A percentile compares a stretch with the other conserved stretches of the same genome.
Evolutionary conservation across 2,797 vertebrate genomes (phyloP).

Genomic region (Muraenolepis orangiensis): DNA sequence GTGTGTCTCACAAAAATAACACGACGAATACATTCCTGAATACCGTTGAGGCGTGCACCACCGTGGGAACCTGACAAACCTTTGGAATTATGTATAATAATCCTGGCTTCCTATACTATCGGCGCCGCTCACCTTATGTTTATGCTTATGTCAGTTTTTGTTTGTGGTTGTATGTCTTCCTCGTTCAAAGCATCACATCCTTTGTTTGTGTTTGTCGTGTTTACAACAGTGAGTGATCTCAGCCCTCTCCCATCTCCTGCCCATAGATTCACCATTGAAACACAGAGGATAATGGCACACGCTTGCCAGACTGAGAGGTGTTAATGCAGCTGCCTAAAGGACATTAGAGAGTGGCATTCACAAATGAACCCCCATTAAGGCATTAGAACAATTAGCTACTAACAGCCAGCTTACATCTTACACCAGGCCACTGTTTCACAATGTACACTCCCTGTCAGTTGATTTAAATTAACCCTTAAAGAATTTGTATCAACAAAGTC

Average conservation of each 20-base stretch:
- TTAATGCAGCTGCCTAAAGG: neutral
- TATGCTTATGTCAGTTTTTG: neutral
- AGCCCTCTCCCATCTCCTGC: neutral
- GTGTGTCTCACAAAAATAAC: neutral
- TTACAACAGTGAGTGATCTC: neutral
- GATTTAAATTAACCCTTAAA: neutral
- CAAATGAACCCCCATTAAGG: neutral
- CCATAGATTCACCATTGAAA: constrained; percentile 11
- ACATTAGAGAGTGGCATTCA: neutral
- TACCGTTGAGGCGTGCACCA: neutral
- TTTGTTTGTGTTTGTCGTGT: neutral
- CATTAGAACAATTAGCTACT: neutral
- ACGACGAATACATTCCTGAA: too few species aligned
- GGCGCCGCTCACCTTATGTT: neutral
- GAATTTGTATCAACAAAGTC: neutral
- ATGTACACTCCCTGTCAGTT: neutral
- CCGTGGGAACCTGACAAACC: neutral
- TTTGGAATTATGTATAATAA: neutral
- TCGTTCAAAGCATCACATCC: neutral
- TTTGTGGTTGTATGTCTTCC: neutral
- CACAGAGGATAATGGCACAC: neutral
- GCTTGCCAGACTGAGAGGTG: neutral
- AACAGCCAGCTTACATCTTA: neutral
- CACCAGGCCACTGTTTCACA: neutral
- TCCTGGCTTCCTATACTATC: neutral